Conservation (phyloP, 2,113 vertebrate genomes). For the Psettodes erumei region DNA sequence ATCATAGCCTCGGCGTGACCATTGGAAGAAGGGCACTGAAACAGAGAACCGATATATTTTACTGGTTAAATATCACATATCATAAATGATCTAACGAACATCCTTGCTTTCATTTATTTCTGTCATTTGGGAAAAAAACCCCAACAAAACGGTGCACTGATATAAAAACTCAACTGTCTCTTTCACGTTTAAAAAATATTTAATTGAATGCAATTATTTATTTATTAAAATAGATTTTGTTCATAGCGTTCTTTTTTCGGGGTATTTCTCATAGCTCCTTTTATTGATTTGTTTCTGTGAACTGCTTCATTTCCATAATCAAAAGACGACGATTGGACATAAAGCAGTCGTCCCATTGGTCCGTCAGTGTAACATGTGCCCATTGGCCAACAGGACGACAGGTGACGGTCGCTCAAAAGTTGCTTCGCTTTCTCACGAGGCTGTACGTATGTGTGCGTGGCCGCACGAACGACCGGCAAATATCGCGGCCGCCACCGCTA, state of each 20-base stretch:
- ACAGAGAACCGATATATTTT: no score
- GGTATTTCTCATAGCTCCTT: no score
- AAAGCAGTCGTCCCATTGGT: conserved; percentile 30
- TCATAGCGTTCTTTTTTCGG: neutral
- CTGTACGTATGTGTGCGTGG: neutral
- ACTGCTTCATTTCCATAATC: neutral
- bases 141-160: no score
- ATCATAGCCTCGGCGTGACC: neutral
- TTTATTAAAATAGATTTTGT: neutral
- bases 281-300: neutral
- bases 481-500: neutral
- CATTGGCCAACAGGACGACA: conserved; percentile 6
- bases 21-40: no score
- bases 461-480: neutral
- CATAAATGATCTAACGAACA: neutral
- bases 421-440: neutral
- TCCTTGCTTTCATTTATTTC: neutral
- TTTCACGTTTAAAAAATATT: no score
- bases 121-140: no score
- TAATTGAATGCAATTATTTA: no score
- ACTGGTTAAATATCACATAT: no score
- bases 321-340: neutral
- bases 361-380: neutral
- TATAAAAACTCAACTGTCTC: no score
- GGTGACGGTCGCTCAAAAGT: conserved; percentile 37